phyloP scores from a whole-genome alignment of 2,888 invertebrate genomes.

The Tenthredo livida region DNA sequence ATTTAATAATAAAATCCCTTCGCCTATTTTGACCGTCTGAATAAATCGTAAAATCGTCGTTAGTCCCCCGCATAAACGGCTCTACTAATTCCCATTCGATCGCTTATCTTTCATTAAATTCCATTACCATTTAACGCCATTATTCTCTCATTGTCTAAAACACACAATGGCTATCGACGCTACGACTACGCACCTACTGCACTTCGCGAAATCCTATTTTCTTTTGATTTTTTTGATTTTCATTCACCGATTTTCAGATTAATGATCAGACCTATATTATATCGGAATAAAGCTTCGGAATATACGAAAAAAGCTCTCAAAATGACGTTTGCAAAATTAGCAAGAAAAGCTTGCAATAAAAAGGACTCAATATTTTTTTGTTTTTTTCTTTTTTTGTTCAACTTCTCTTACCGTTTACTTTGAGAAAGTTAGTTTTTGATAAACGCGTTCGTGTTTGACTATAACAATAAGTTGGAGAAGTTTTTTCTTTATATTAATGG shows the following conservation, averaged over 20 bases:
- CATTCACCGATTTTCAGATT: no score
- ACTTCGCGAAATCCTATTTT: neutral
- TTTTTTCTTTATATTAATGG: neutral
- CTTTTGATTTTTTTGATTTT: neutral
- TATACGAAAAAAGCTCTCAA: no score
- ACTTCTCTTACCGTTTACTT: neutral
- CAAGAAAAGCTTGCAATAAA: no score
- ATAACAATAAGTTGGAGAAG: neutral
- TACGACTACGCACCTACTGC: constrained; percentile 50
- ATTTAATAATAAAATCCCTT: constrained; percentile 25
- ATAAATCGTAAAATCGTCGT: constrained; percentile 23
- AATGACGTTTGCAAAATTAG: no score
- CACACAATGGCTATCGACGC: constrained; percentile 72
- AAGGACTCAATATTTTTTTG: neutral
- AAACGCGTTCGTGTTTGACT: neutral
- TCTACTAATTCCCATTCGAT: constrained; percentile 58
- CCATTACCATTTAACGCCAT: constrained; percentile 67
- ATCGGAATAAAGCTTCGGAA: no score
- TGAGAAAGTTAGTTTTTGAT: neutral
- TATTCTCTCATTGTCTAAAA: constrained; percentile 70
- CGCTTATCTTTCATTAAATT: constrained; percentile 71
- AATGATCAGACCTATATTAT: no score
- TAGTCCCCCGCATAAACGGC: constrained; percentile 51
- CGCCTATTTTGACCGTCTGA: constrained; percentile 7
- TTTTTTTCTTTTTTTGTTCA: neutral